Conservation (phyloP, 1,140 invertebrate species). For the Pachyrhynchus sulphureomaculatus region DNA sequence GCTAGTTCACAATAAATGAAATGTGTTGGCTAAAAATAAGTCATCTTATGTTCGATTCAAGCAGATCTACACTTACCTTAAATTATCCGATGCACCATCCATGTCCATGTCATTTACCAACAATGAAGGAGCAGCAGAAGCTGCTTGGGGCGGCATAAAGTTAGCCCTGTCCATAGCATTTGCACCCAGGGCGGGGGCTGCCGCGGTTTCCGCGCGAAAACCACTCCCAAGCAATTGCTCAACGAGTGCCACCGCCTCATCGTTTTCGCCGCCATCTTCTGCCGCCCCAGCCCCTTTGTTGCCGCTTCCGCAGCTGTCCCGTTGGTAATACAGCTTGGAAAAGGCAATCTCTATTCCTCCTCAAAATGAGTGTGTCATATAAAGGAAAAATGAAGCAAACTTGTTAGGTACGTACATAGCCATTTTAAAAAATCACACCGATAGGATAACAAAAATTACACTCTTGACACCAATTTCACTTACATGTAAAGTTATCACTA, state of each 20-base stretch:
- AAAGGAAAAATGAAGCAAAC: too few relatives aligned
- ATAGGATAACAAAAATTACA: too few relatives aligned
- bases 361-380: too few relatives aligned
- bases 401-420: too few relatives aligned
- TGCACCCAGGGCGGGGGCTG: background rate
- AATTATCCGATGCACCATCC: conserved; percentile 9
- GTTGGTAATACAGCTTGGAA: conserved; percentile 18
- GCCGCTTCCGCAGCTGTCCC: conserved; percentile 2
- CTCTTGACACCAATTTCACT: too few relatives aligned
- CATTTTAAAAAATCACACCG: too few relatives aligned
- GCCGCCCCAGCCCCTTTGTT: background rate
- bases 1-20: too few relatives aligned
- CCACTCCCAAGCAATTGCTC: conserved; percentile 9
- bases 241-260: conserved; percentile 5
- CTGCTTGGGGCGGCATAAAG: background rate
- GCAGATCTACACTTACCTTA: conserved; percentile 14
- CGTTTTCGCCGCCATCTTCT: background rate
- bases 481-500: too few relatives aligned
- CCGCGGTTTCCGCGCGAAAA: conserved; percentile 4
- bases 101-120: conserved; percentile 3
- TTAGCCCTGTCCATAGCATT: background rate
- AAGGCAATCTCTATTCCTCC: too few relatives aligned
- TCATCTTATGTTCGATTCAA: too few relatives aligned
- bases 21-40: too few relatives aligned
- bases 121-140: background rate